These are phyloP conservation scores for Choloepus didactylus DNA, from an alignment of 2,797 vertebrate species.

Conservation along the genomic window DNA sequence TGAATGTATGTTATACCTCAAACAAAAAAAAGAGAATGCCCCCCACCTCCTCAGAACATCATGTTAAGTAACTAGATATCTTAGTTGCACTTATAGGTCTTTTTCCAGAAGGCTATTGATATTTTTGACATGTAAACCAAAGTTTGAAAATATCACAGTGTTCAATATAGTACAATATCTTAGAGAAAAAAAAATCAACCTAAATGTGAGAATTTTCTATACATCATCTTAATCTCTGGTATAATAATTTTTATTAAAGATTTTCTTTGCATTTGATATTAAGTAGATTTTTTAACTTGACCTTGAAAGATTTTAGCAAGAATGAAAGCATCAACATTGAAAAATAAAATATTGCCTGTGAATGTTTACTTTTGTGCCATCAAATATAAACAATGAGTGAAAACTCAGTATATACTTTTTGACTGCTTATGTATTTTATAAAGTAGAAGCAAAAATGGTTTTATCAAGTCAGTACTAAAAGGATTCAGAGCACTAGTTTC, in stretches of 20 bases:
- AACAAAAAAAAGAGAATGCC: neutral
- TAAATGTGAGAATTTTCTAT: constrained; percentile 1
- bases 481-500: constrained; percentile 29
- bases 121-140: constrained; percentile 1
- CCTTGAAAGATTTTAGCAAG: constrained; percentile 42
- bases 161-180: neutral
- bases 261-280: constrained; percentile 45
- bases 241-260: neutral
- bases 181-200: neutral
- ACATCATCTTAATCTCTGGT: neutral
- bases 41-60: neutral
- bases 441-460: constrained; percentile 8
- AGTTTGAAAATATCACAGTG: neutral
- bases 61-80: neutral
- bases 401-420: constrained; percentile 48
- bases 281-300: constrained; percentile 54
- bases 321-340: constrained; percentile 32
- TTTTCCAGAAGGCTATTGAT: constrained; percentile 7
- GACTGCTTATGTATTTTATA: constrained; percentile 16
- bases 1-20: neutral
- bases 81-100: neutral
- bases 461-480: constrained; percentile 22
- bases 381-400: constrained; percentile 38
- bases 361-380: constrained; percentile 3
- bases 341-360: constrained; percentile 37